Base-by-base conservation (phyloP, 2,797 vertebrate species). In the Tapera naevia region DNA sequence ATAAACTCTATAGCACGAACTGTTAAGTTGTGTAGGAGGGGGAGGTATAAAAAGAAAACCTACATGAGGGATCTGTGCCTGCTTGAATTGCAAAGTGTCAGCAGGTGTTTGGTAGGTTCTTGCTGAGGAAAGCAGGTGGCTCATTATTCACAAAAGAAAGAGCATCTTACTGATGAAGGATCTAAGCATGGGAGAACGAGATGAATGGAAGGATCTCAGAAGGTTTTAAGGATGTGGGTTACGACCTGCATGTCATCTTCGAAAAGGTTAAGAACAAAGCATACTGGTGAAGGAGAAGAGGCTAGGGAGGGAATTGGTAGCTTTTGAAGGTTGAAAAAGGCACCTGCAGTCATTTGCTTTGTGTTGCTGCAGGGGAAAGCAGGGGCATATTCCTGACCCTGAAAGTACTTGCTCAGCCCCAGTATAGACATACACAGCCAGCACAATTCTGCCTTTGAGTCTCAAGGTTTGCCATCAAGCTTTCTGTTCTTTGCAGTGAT, bases 391-490 rank as follows among this genome's bases (percentile, higher is more conserved):
- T 84, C 16, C 60, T 89, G 82, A 45, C 46, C 50, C 41, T 48
- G 17, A 58, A 62, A 24, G 27, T 32, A 3, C 54, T 67, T 91
- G n/a, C 32, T 86, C 56, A 69, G 2, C 43, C 8, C 1, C 33
- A 18, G 8, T 13, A 6, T 2, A 12, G 74, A 51, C n/a, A 15
- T 13, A 7, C 0, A 1, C 19, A 66, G 24, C 21, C 10, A 30
- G 32, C 41, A 33, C 35, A 57, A 8, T 13, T 10, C 11, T 32
- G 41, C 64, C 22, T 43, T 65, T 28, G 25, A 54, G 54, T 35
- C 66, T 90, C 24, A 14, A 46, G 50, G 30, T 80, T 67, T 41
- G 41, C 57, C 51, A 4, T 41, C 53, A 39, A 32, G 27, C 35
- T 54, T 72, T 14, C 56, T 7, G 25, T 67, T 78, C 46, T 91